Base-by-base conservation (phyloP, 2,113 vertebrate genomes). In the Urocitellus parryii region DNA sequence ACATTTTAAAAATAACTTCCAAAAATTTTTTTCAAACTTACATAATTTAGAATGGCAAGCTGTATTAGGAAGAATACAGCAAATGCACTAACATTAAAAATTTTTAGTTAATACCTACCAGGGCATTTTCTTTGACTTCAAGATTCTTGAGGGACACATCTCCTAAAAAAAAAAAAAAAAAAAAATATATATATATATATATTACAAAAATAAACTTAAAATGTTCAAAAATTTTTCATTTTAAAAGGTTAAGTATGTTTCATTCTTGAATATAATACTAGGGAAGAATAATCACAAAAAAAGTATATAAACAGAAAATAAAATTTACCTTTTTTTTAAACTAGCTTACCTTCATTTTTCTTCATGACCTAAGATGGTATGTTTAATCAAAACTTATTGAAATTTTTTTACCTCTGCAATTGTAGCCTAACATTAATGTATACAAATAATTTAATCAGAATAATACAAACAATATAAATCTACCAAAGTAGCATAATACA, bases 41-140 rank as follows among this genome's bases (percentile, higher is more conserved):
- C 24, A 27, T 72, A 90, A 97, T 78, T 86, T 87, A 96, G 72
- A 27, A 5, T 88, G 25, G 67, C 29, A 95, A 88, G 34, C 24
- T 88, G 82, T 96, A 90, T 92, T 56, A 92, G 4, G 24, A 92
- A 72, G 0, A 77, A 39, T 58, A 88, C 25, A 61, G 48, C 86
- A 92, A 96, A 65, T 37, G 4, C 1, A 94, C 39, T 95, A 95
- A 72, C 8, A 78, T 65, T 67, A 95, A 32, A 80, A 80, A 65
- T 94, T 94, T 90, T 83, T 68, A 90, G 37, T 94, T 1, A 90
- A 94, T 95, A 98, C 99, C 98, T 99, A 99, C 99, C 99, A 99
- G 96, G 29, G 99, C 99, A 99, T 99, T 99, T 98, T 99, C 99
- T 98, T 99, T 99, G 98, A 99, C 99, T 98, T 99, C 99, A 97